Base-by-base conservation (phyloP, 2,797 vertebrate species). In the Coccyzus lansbergi region DNA sequence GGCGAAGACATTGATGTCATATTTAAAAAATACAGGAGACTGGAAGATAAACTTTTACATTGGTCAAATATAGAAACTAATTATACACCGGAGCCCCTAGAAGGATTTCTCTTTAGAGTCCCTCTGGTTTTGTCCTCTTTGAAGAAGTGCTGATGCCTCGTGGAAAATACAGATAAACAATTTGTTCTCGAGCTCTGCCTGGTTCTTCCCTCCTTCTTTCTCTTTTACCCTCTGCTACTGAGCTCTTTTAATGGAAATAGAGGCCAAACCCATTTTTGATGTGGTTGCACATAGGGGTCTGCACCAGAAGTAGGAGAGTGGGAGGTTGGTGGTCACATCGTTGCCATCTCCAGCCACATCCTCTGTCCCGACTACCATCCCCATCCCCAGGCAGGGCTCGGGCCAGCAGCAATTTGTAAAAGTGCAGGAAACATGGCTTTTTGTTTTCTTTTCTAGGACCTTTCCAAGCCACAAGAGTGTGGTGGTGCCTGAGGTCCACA, bases 61-160 rank as follows among this genome's bases (percentile, higher is more conserved):
- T 86, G 68, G 70, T 92, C 92, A 95, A 95, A 97, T 92, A 85
- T 88, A 95, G 90, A 92, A 96, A 94, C 77, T 90, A 69, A 94
- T 96, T 94, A 92, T 38, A 78, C 68, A 82, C 36, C 4, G 2
- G 36, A 90, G 67, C 33, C 69, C 81, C 92, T 94, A 67, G 69
- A 92, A 90, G 84, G 88, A 83, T 95, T 87, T 82, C 56, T 91
- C 86, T 85, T n/a, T 38, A 62, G 71, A 68, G 82, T 91, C 90
- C 92, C 91, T 92, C 81, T 64, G 91, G 80, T 74, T 95, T 92
- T 93, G 92, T 93, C 88, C 94, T 95, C 94, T 83, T 95, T 93
- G 89, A 93, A 93, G 93, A 94, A 86, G 46, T 86, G 83, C 88
- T 94, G 94, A 90, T 93, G 83, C 82, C 72, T 93, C n/a, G 0